Evolutionary conservation across 1,140 invertebrate species (phyloP).

Genomic region (Battus philenor): DNA sequence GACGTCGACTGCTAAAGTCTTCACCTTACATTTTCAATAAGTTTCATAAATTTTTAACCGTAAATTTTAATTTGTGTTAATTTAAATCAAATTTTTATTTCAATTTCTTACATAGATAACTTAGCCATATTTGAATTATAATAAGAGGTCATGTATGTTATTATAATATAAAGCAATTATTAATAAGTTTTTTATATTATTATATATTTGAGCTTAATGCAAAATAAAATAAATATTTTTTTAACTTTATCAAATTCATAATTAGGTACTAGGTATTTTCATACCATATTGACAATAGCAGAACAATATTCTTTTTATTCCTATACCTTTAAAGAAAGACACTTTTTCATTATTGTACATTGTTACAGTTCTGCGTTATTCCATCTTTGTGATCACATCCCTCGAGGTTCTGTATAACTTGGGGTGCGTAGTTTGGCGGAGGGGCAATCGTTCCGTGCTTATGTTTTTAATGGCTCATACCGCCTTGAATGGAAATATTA

Average conservation of each 20-base stretch:
- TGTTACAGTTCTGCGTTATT: slow-evolving; percentile 25
- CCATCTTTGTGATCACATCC: slow-evolving; percentile 38
- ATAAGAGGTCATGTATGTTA: too few relatives aligned
- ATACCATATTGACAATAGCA: not conserved
- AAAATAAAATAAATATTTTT: not conserved
- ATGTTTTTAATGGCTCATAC: slow-evolving; percentile 46
- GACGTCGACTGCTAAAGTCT: too few relatives aligned
- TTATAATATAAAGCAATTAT: too few relatives aligned
- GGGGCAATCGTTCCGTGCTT: slow-evolving; percentile 38
- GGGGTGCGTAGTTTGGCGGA: slow-evolving; percentile 29
- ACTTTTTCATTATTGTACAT: not conserved
- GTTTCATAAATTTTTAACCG: too few relatives aligned
- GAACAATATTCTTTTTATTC: too few relatives aligned
- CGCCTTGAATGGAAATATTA: slow-evolving; percentile 36
- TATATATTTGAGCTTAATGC: not conserved
- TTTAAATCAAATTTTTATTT: too few relatives aligned
- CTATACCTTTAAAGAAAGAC: not conserved
- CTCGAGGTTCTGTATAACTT: slow-evolving; percentile 33
- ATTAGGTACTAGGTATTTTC: not conserved
- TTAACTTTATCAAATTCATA: not conserved
- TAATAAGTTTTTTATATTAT: not conserved
- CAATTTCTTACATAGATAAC: too few relatives aligned
- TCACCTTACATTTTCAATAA: too few relatives aligned
- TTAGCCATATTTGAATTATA: too few relatives aligned
- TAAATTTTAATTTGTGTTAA: too few relatives aligned